These are phyloP conservation scores for Ondatra zibethicus DNA, from an alignment of 2,113 vertebrate genomes.

Conservation along the genomic window DNA sequence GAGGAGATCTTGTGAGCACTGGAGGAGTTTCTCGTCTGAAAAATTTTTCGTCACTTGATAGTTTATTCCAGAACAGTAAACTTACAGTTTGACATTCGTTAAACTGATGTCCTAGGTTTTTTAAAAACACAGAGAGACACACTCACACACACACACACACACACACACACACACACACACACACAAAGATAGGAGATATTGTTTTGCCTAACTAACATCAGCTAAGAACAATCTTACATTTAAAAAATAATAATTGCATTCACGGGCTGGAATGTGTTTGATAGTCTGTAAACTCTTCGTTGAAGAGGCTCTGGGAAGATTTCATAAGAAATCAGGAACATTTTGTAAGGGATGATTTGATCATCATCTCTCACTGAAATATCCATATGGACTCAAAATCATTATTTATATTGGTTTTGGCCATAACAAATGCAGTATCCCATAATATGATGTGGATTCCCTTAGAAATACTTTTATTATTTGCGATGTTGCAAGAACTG, in stretches of 20 bases:
- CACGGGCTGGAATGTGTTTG: neutral
- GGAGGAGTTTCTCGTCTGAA: neutral
- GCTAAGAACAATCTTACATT: neutral
- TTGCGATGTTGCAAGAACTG: neutral
- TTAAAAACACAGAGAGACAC: neutral
- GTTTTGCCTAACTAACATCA: neutral
- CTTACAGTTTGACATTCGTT: neutral
- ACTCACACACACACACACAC: neutral
- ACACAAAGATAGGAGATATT: too few species aligned
- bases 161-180: neutral
- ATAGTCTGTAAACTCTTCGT: slow-evolving; percentile 10
- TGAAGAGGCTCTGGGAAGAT: slow-evolving; percentile 23
- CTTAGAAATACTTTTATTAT: slow-evolving; percentile 54
- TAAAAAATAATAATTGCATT: neutral
- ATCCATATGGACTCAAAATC: slow-evolving; percentile 37
- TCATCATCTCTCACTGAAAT: slow-evolving; percentile 26
- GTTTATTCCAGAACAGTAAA: neutral
- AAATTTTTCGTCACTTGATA: neutral
- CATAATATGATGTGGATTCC: neutral
- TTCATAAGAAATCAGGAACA: slow-evolving; percentile 11
- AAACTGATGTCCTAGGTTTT: neutral
- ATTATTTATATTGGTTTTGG: slow-evolving; percentile 59
- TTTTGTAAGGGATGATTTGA: slow-evolving; percentile 18
- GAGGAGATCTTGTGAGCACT: neutral
- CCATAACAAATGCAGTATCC: neutral